These are phyloP conservation scores for Brachyhypopomus occidentalis DNA, from an alignment of 2,113 vertebrate species.

Conservation along the genomic window DNA sequence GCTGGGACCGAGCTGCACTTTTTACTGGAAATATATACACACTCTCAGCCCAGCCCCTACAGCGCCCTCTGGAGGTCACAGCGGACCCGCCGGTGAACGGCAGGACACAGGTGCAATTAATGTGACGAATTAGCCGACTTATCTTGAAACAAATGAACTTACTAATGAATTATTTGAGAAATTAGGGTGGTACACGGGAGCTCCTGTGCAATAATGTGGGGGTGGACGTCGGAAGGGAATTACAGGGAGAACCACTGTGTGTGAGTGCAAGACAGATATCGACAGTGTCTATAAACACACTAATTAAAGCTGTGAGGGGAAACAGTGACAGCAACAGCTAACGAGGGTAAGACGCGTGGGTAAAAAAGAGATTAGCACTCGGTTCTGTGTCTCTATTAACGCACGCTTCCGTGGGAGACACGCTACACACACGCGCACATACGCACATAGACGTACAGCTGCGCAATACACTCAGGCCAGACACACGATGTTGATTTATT, in stretches of 20 bases:
- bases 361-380: slow-evolving; percentile 49
- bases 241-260: neutral
- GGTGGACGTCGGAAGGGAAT: neutral
- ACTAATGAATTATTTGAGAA: slow-evolving; percentile 55
- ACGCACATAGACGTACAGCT: neutral
- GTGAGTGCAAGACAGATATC: slow-evolving; percentile 42
- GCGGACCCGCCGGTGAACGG: slow-evolving; percentile 68
- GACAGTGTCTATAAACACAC: slow-evolving; percentile 54
- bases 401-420: slow-evolving; percentile 1
- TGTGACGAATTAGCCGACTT: slow-evolving; percentile 60
- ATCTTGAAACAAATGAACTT: slow-evolving; percentile 69
- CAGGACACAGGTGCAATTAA: slow-evolving; percentile 53
- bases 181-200: slow-evolving; percentile 44
- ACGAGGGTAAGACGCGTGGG: slow-evolving; percentile 24
- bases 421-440: neutral
- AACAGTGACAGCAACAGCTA: slow-evolving; percentile 38
- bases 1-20: too few species aligned
- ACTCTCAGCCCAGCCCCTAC: slow-evolving; percentile 47
- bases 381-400: slow-evolving; percentile 46
- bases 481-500: slow-evolving; percentile 12
- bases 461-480: slow-evolving; percentile 14
- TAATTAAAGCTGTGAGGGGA: slow-evolving; percentile 51
- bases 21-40: too few species aligned
- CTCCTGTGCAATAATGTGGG: neutral
- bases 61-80: slow-evolving; percentile 55